Evolutionary conservation across 2,888 invertebrate species (phyloP).

Genomic region (Yponomeuta evonymella): DNA sequence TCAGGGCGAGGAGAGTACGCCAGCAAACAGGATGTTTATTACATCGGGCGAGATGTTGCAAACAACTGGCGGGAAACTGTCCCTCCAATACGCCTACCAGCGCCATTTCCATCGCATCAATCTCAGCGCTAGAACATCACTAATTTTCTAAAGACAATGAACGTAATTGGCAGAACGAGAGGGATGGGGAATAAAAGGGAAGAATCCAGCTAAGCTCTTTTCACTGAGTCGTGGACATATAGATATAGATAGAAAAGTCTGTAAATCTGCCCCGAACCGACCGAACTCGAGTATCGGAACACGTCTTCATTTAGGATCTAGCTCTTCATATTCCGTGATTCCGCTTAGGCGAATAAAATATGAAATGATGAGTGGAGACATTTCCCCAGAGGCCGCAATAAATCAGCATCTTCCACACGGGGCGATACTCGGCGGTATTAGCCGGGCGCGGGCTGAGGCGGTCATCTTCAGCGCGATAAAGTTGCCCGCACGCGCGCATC

Average conservation of each 20-base stretch:
- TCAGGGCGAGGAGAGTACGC: neutral
- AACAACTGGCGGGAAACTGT: neutral
- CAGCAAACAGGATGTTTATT: neutral
- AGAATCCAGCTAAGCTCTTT: too few relatives aligned
- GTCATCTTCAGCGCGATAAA: conserved; percentile 21
- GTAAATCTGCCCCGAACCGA: too few relatives aligned
- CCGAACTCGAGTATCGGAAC: too few relatives aligned
- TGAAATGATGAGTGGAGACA: neutral
- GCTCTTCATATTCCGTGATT: neutral
- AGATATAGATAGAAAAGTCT: too few relatives aligned
- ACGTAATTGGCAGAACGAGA: too few relatives aligned
- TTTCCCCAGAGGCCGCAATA: neutral
- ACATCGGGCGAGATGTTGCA: neutral
- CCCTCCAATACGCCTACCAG: neutral
- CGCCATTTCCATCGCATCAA: too few relatives aligned
- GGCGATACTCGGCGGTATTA: neutral
- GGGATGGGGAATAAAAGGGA: too few relatives aligned
- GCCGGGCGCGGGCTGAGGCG: conserved; percentile 12
- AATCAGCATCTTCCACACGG: conserved; percentile 6
- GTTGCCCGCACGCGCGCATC: conserved; percentile 17
- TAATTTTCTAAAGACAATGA: too few relatives aligned
- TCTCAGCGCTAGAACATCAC: too few relatives aligned
- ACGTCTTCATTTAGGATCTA: too few relatives aligned
- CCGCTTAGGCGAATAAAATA: neutral
- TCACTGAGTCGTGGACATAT: too few relatives aligned